phyloP scores from a whole-genome alignment of 2,113 vertebrate species.

The Leptocoma aspasia region DNA sequence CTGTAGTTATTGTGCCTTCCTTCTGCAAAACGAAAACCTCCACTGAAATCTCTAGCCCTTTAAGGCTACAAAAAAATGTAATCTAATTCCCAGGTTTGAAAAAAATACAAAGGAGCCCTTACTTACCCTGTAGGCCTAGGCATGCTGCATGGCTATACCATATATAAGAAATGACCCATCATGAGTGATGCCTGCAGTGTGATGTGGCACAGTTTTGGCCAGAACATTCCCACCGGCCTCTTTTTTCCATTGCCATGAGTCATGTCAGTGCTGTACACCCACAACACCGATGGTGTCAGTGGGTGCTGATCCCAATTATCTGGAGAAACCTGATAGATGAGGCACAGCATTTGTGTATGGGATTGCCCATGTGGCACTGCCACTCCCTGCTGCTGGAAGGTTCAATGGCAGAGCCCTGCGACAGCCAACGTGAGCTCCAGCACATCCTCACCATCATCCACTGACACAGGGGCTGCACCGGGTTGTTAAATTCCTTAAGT shows the following conservation, averaged over 20 bases:
- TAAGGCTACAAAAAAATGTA: neutral
- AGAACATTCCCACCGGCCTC: neutral
- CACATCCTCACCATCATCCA: conserved; percentile 15
- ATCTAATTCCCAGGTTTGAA: neutral
- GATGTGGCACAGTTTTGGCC: conserved; percentile 8
- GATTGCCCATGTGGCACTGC: neutral
- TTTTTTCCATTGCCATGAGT: conserved; percentile 21
- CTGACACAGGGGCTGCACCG: neutral
- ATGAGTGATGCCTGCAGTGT: conserved; percentile 20
- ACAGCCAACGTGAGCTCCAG: neutral
- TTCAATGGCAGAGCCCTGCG: neutral
- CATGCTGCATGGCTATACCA: neutral
- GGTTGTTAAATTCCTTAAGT: conserved; percentile 46
- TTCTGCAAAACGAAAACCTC: conserved; percentile 26
- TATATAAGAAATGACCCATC: conserved; percentile 27
- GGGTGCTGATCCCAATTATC: neutral
- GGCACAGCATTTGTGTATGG: neutral
- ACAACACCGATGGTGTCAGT: neutral
- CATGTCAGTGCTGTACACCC: neutral
- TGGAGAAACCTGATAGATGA: neutral
- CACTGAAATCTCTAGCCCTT: neutral
- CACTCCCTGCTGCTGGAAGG: neutral
- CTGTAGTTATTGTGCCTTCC: neutral
- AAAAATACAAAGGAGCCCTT: neutral
- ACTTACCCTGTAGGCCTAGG: neutral